Conservation (phyloP, 2,113 vertebrate species). For the Cacatua alba region DNA sequence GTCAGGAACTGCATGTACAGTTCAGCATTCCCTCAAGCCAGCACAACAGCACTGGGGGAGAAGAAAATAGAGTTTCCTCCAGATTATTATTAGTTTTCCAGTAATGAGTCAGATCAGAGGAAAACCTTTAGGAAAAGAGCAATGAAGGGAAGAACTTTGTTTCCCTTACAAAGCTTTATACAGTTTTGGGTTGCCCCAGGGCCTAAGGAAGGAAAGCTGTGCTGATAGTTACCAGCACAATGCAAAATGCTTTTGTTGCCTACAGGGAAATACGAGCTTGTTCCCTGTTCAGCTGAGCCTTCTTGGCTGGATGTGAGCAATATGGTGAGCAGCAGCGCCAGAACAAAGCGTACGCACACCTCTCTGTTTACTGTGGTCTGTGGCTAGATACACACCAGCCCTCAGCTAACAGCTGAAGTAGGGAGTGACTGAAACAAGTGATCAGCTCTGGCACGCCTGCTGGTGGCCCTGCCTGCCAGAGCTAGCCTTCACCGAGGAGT, state of each 20-base stretch:
- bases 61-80: neutral
- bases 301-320: neutral
- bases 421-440: neutral
- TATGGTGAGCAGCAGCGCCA: neutral
- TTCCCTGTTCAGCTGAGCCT: neutral
- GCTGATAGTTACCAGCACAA: neutral
- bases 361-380: neutral
- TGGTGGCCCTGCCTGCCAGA: neutral
- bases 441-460: neutral
- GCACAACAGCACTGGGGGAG: neutral
- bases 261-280: neutral
- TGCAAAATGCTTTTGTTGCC: neutral
- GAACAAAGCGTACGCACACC: neutral
- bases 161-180: neutral
- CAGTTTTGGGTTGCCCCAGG: neutral
- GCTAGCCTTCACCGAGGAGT: neutral
- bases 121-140: neutral
- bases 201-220: neutral
- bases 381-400: neutral
- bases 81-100: neutral
- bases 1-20: accelerated
- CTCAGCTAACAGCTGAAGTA: neutral
- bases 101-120: neutral
- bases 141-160: neutral
- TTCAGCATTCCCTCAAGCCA: neutral